A percentile compares a stretch with the other conserved stretches of the same genome.
Evolutionary conservation across 2,113 vertebrate species (phyloP).

Genomic region (Oenanthe oenanthe): DNA sequence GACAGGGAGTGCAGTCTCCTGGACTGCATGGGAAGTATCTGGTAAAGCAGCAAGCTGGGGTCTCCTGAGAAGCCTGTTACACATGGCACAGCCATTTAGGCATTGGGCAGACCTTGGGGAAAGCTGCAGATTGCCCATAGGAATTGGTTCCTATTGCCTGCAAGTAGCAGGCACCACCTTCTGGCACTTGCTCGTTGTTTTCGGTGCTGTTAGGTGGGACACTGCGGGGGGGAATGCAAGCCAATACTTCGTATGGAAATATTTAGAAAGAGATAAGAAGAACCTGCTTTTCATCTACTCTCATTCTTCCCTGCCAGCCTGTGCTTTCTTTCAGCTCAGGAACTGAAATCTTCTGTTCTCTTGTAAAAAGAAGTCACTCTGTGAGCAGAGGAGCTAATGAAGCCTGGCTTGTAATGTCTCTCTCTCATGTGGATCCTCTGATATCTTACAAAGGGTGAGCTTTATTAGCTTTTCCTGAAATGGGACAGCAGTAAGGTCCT

Average conservation of each 20-base stretch:
- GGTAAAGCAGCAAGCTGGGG: background rate
- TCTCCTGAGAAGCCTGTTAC: background rate
- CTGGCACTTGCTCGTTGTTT: background rate
- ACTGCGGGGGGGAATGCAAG: background rate
- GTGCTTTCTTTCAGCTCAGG: conserved; percentile 56
- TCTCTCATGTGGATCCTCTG: conserved; percentile 42
- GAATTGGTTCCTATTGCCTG: background rate
- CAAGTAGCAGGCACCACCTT: background rate
- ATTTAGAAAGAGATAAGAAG: conserved; percentile 54
- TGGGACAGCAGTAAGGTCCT: conserved; percentile 50
- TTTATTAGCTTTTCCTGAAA: conserved; percentile 57
- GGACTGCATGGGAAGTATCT: background rate
- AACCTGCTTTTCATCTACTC: conserved; percentile 42
- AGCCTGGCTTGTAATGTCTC: conserved; percentile 52
- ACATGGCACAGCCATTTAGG: background rate
- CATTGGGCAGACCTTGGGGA: background rate
- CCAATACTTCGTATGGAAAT: conserved; percentile 42
- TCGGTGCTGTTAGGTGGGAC: conserved; percentile 11
- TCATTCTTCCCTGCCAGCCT: conserved; percentile 46
- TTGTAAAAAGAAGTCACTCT: conserved; percentile 47
- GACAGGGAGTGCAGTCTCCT: background rate
- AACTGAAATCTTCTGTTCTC: conserved; percentile 61
- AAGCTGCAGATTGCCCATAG: background rate
- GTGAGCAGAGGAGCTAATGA: conserved; percentile 63
- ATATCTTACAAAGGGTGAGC: conserved; percentile 54